Evolutionary conservation across 1,140 invertebrate genomes (phyloP), one percentile per base, ranked within the genome.

Genomic region (Megalopta genalis): DNA sequence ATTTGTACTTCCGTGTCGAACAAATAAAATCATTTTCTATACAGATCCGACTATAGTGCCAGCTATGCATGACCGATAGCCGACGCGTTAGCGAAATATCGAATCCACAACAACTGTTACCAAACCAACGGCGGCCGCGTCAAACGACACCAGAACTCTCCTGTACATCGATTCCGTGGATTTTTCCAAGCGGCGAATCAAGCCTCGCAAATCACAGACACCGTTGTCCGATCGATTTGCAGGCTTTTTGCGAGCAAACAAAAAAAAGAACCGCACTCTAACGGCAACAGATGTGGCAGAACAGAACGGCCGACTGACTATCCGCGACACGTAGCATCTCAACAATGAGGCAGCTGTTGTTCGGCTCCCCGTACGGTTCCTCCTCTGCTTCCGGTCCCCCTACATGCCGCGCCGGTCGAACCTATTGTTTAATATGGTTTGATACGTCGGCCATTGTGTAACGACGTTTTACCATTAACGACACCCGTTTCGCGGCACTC

Each of bases 341-440:
- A 88, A 92, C 91, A 93, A 92, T 92, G 91, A 92, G 85, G 83
- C 46, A 57, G 85, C 64, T 77, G 77, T 64, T 75, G 87, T 86
- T 87, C 88, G 87, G 87, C 84, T 85, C 86, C 86, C 87, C 88
- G 83, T 85, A 83, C 85, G 83, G 84, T 88, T 85, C 86, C 81
- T 80, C 77, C 84, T 87, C 83, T 86, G 77, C 69, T 91, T 92
- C 91, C 91, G 90, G 91, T 87, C 77, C 84, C 87, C 86, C 86
- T 87, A 86, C 84, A 68, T 76, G 62, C 70, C 54, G 76, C 80
- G 62, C 70, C 54, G 76, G 16, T 54, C 65, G 75, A 69, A 80
- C 80, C 87, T 82, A 90, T 91, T 91, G 90, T 91, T 91, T 90
- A 87, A 87, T 87, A 88, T 88, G 87, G 88, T 85, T 86, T 88